Evolutionary conservation across 2,888 invertebrate genomes (phyloP).

Genomic region (Pristionchus arcanus): DNA sequence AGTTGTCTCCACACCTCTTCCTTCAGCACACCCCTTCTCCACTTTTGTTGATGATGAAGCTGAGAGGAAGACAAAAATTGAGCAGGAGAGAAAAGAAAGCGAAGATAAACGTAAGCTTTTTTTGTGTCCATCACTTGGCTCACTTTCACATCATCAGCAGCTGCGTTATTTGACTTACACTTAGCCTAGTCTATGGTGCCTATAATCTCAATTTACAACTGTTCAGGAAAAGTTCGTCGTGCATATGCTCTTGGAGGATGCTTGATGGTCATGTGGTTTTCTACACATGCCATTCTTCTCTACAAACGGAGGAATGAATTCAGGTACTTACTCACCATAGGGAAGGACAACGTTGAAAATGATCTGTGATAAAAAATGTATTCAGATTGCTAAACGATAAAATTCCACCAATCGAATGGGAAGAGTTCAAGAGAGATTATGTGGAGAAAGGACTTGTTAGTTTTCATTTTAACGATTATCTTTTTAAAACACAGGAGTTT

Average conservation of each 20-base stretch:
- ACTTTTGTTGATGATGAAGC: not conserved
- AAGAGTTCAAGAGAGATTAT: conserved; percentile 63
- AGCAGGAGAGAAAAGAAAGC: conserved; percentile 3
- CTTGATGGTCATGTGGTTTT: conserved; percentile 67
- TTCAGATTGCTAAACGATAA: conserved; percentile 62
- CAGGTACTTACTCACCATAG: not conserved
- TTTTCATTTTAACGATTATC: not conserved
- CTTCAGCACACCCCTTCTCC: not conserved
- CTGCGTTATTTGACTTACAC: not conserved
- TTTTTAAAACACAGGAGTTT: not conserved
- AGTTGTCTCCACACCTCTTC: not conserved
- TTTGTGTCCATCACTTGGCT: not conserved
- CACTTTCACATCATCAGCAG: not conserved
- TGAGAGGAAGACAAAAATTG: conserved; percentile 2
- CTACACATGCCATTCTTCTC: conserved; percentile 66
- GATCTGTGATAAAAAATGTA: not conserved
- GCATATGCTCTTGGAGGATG: conserved; percentile 68
- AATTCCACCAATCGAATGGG: conserved; percentile 66
- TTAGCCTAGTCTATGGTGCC: not conserved
- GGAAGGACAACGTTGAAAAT: not conserved
- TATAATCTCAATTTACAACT: not conserved
- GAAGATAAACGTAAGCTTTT: conserved; percentile 31
- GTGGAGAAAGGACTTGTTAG: conserved; percentile 61
- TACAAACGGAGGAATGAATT: conserved; percentile 59
- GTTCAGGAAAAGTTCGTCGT: conserved; percentile 65